Evolutionary conservation across 2,888 invertebrate genomes (phyloP).

Genomic region (Epicampocera succincta): DNA sequence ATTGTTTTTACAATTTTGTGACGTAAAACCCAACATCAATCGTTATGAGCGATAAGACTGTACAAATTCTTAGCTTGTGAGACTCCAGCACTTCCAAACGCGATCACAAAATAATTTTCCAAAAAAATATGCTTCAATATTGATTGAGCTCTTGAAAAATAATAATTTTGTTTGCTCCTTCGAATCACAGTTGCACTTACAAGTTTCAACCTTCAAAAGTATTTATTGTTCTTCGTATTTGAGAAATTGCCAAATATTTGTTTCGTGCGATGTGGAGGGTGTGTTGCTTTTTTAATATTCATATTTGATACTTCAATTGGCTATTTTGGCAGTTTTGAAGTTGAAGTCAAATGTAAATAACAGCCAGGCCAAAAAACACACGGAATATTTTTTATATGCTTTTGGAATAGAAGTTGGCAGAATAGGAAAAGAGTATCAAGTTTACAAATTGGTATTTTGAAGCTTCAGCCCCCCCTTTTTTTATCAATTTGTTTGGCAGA

Average conservation of each 20-base stretch:
- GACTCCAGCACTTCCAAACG: too few species aligned
- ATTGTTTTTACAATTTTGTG: too few species aligned
- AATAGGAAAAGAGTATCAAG: background rate
- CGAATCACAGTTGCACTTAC: background rate
- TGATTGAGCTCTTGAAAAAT: slow-evolving; percentile 46
- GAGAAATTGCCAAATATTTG: slow-evolving; percentile 20
- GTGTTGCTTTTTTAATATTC: slow-evolving; percentile 15
- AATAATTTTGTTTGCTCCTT: background rate
- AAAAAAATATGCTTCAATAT: slow-evolving; percentile 45
- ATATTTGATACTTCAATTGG: slow-evolving; percentile 27
- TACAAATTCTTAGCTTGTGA: too few species aligned
- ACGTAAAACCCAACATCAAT: too few species aligned
- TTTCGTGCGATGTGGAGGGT: background rate
- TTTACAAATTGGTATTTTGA: background rate
- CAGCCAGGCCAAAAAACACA: background rate
- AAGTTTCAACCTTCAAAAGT: background rate
- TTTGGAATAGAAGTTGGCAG: background rate
- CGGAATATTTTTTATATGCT: background rate
- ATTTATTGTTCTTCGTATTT: background rate
- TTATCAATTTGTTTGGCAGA: background rate
- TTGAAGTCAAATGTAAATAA: slow-evolving; percentile 62
- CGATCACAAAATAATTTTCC: background rate
- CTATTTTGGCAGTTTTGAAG: slow-evolving; percentile 54
- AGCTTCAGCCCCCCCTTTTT: background rate
- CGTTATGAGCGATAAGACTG: too few species aligned